Conservation (phyloP, 2,113 vertebrate species). For the Mesoclemmys tuberculata region DNA sequence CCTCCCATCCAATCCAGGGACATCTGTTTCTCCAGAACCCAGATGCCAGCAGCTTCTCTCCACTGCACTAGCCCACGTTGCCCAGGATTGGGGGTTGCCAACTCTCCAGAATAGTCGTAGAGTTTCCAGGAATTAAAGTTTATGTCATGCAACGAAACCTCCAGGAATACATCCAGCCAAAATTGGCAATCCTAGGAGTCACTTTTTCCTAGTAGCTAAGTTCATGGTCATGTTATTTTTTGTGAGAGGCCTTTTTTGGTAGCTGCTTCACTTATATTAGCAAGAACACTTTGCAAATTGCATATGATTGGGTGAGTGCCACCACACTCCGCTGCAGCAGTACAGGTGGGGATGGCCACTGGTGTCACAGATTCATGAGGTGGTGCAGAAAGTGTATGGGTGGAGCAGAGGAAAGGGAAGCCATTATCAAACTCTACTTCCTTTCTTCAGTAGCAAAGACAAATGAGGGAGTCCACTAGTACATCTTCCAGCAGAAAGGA, state of each 20-base stretch:
- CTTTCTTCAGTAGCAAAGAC: not conserved
- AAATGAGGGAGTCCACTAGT: not conserved
- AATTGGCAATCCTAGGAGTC: not conserved
- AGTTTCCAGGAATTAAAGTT: no score
- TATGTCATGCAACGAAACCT: no score
- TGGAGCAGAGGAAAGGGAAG: not conserved
- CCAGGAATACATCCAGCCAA: no score
- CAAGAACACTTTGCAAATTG: accelerated
- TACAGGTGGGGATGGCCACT: not conserved
- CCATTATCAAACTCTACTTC: not conserved
- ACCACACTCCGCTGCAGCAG: accelerated
- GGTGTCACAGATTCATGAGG: not conserved
- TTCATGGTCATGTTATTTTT: not conserved
- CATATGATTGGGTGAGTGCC: accelerated
- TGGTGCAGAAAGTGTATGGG: not conserved
- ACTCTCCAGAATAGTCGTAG: no score
- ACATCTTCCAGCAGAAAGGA: not conserved
- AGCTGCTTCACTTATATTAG: not conserved
- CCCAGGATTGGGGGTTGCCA: not conserved
- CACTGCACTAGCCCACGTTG: not conserved
- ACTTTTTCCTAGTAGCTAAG: not conserved
- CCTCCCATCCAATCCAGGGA: not conserved
- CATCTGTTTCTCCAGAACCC: not conserved
- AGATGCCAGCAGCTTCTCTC: not conserved
- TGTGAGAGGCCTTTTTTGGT: not conserved